phyloP scores from a whole-genome alignment of 2,888 invertebrate genomes.

The Pedicia rivosa region DNA sequence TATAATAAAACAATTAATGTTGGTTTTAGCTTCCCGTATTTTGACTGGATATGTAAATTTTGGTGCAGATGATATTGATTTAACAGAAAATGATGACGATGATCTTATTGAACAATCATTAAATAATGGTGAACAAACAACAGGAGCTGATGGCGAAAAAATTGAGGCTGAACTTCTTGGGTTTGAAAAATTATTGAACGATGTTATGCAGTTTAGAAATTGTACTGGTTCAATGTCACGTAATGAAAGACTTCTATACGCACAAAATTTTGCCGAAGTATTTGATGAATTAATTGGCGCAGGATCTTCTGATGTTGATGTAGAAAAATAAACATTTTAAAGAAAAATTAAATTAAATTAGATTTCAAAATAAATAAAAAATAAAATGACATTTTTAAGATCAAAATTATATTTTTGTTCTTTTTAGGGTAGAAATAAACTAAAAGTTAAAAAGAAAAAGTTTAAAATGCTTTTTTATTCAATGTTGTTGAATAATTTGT shows the following conservation, averaged over 20 bases:
- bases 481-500: no score
- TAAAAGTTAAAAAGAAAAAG: no score
- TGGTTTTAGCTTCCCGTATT: slow-evolving; percentile 1
- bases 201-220: slow-evolving; percentile 16
- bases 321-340: no score
- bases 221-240: slow-evolving; percentile 15
- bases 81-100: neutral
- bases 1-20: no score
- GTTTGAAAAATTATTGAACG: slow-evolving; percentile 16
- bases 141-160: slow-evolving; percentile 2
- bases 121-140: no score
- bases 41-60: slow-evolving; percentile 1
- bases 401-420: no score
- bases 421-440: no score
- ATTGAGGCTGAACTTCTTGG: slow-evolving; percentile 14
- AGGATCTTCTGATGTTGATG: slow-evolving; percentile 7
- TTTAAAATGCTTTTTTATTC: no score
- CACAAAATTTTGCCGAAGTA: slow-evolving; percentile 16
- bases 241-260: slow-evolving; percentile 16
- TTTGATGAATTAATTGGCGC: slow-evolving; percentile 15
- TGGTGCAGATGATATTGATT: slow-evolving; percentile 2
- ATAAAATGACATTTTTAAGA: no score
- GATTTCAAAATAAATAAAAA: no score
- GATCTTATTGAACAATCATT: no score
- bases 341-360: no score